Base-by-base conservation (phyloP, 2,113 vertebrate genomes). In the Diphyllodes magnificus region DNA sequence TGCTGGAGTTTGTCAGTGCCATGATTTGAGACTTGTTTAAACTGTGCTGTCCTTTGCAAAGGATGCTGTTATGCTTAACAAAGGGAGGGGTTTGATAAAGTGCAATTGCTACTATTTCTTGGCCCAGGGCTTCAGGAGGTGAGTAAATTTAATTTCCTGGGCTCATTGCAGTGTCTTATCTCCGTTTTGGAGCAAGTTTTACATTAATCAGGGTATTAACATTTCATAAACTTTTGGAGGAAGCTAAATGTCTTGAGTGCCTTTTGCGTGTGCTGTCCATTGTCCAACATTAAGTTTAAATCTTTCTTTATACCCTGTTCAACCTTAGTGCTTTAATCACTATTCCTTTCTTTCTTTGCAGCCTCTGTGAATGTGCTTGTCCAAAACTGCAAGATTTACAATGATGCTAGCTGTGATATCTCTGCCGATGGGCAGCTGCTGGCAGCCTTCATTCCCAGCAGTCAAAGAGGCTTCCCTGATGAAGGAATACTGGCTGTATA, bases 381-480 rank as follows among this genome's bases (percentile, higher is more conserved):
- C 92, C 99, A 99, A 97, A 99, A 99, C 98, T 99, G 99, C 97
- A 99, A 99, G 96, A 99, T 99, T 97, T 99, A 99, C 98, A 99
- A 99, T 16, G 99, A 99, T 40, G 99, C 99, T 35, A 99, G 99
- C 93, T 99, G 99, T 31, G 99, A 99, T 97, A 99, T 99, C 97
- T 99, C 99, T 30, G 98, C 99, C 0, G 99, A 99, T 66, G 99
- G 99, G 59, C 99, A 99, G 96, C 98, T 99, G 69, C 98, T 99
- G 94, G 99, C 99, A 15, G 99, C 99, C 42, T 99, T 99, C 95
- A 99, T 99, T 95, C 99, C 99, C 81, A 99, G 99, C 97, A 99
- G 99, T 63, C 99, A 99, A 86, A 98, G 99, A 49, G 99, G 99
- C 71, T 99, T 99, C 84, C 99, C 99, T 7, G 99, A 99, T 68